phyloP scores from a whole-genome alignment of 2,797 vertebrate genomes.

The Phyllotis vaccarum region DNA sequence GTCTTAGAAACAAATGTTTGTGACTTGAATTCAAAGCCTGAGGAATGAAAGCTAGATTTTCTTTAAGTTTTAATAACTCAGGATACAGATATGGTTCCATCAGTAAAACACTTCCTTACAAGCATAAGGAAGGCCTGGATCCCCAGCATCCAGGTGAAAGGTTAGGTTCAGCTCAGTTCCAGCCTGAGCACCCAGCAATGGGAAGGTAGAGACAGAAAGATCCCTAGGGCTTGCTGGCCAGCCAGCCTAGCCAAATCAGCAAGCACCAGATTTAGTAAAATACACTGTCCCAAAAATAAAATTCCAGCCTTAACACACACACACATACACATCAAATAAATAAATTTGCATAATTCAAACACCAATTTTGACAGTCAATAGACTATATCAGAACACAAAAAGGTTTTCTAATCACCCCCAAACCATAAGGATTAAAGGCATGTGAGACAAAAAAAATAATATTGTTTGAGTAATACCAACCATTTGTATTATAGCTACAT shows the following conservation, averaged over 20 bases:
- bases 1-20: conserved; percentile 18
- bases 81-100: background rate
- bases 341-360: conserved; percentile 29
- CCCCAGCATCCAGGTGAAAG: background rate
- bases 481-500: conserved; percentile 81
- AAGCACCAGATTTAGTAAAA: background rate
- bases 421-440: conserved; percentile 20
- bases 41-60: background rate
- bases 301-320: background rate
- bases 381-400: background rate
- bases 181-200: background rate
- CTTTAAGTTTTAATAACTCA: background rate
- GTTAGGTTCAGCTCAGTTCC: background rate
- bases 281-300: background rate
- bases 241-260: background rate
- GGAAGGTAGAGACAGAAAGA: background rate
- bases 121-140: too few relatives aligned
- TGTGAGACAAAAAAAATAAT: background rate
- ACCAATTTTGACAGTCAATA: conserved; percentile 51
- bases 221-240: background rate
- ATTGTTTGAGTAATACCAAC: conserved; percentile 61
- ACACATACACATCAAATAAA: background rate
- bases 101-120: background rate
- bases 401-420: background rate
- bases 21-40: background rate